These are phyloP conservation scores for Hypothenemus hampei DNA, from an alignment of 1,140 invertebrate species.

Conservation along the genomic window DNA sequence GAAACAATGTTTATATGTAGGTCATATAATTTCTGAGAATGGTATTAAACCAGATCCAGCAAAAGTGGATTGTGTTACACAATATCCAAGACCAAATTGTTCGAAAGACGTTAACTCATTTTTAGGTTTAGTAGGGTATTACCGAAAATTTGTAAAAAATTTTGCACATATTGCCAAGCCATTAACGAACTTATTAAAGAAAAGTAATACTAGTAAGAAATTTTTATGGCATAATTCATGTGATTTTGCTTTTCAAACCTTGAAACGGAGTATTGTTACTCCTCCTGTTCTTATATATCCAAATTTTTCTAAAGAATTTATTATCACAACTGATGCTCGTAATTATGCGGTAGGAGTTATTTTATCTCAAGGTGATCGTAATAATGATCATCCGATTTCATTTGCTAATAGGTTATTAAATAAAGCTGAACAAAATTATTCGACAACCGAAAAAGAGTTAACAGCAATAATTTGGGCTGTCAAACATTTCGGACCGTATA, in stretches of 20 bases:
- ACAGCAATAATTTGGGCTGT: slow-evolving; percentile 41
- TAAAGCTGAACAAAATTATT: slow-evolving; percentile 33
- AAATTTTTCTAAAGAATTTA: slow-evolving; percentile 33
- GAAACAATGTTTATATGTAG: slow-evolving; percentile 30
- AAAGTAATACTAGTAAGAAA: not conserved
- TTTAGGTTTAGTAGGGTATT: slow-evolving; percentile 8
- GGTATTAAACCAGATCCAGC: slow-evolving; percentile 32
- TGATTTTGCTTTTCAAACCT: slow-evolving; percentile 1
- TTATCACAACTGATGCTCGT: slow-evolving; percentile 30
- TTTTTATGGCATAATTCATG: slow-evolving; percentile 7
- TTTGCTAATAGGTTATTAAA: slow-evolving; percentile 35
- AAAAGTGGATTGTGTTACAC: slow-evolving; percentile 14
- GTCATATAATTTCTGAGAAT: slow-evolving; percentile 30
- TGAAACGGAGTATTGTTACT: not conserved
- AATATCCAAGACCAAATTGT: slow-evolving; percentile 11
- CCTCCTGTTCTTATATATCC: slow-evolving; percentile 40
- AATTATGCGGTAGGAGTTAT: slow-evolving; percentile 17
- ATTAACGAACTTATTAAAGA: slow-evolving; percentile 29
- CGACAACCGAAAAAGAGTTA: slow-evolving; percentile 35
- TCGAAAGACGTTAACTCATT: slow-evolving; percentile 19
- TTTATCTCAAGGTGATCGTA: slow-evolving; percentile 9
- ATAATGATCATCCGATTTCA: slow-evolving; percentile 32
- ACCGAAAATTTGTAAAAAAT: slow-evolving; percentile 13
- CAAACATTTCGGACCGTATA: slow-evolving; percentile 31
- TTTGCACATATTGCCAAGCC: slow-evolving; percentile 17